These are phyloP conservation scores for Excalfactoria chinensis DNA, from an alignment of 2,113 vertebrate genomes.

Conservation along the genomic window DNA sequence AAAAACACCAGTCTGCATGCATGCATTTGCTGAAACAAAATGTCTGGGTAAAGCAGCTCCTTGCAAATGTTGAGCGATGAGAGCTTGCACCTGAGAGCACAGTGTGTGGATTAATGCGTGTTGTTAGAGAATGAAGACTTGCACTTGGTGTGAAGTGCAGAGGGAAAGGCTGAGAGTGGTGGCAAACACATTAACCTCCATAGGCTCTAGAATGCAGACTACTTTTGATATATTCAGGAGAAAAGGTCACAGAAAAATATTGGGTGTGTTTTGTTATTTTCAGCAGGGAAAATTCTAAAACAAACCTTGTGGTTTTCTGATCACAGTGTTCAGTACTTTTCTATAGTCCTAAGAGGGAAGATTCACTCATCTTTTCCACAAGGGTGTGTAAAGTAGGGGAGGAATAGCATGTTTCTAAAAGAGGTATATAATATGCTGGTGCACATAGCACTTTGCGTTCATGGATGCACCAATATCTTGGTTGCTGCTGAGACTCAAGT, in stretches of 20 bases:
- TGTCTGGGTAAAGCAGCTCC: not conserved
- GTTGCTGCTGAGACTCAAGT: not conserved
- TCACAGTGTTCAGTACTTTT: not conserved
- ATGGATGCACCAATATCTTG: not conserved
- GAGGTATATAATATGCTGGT: not conserved
- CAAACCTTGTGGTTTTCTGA: rapidly evolving
- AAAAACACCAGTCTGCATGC: not conserved
- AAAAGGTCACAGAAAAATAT: not conserved
- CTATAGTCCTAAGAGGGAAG: not conserved
- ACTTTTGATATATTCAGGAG: not conserved
- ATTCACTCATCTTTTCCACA: not conserved
- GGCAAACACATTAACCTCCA: not conserved
- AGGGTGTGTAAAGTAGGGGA: not conserved
- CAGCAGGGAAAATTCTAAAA: not conserved
- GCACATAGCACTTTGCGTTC: not conserved
- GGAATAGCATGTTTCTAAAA: not conserved
- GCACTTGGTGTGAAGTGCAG: not conserved
- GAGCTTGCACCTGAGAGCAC: not conserved
- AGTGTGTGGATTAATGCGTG: not conserved
- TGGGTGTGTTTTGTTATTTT: not conserved
- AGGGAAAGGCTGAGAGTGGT: not conserved
- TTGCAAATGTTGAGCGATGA: not conserved
- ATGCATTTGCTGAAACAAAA: not conserved
- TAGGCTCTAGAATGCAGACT: not conserved
- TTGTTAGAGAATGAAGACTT: not conserved